phyloP scores from a whole-genome alignment of 2,113 vertebrate genomes.

The Diglossa brunneiventris region DNA sequence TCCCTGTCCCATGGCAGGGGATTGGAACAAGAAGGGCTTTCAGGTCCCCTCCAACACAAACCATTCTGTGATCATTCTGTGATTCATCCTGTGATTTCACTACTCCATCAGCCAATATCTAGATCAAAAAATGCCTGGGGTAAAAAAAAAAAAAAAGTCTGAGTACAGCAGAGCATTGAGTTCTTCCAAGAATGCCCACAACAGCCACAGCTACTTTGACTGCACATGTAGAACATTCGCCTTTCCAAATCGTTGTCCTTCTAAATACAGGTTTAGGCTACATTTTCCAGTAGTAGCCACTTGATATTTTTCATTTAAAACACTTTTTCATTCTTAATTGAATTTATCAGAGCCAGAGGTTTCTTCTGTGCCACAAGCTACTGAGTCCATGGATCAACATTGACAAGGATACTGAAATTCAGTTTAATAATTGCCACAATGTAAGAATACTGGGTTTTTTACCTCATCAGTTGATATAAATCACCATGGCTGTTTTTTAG shows the following conservation, averaged over 20 bases:
- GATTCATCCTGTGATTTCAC: background rate
- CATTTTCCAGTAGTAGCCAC: background rate
- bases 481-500: background rate
- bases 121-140: background rate
- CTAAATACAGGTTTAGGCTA: background rate
- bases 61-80: background rate
- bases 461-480: background rate
- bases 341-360: background rate
- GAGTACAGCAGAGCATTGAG: background rate
- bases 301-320: background rate
- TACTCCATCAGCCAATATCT: background rate
- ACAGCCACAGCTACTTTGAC: fast-evolving
- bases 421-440: background rate
- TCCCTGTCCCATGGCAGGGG: background rate
- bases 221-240: background rate
- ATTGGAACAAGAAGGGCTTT: background rate
- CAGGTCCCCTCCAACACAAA: background rate
- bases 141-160: background rate
- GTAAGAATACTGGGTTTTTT: background rate
- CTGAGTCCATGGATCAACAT: background rate
- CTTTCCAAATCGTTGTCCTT: background rate
- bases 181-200: background rate
- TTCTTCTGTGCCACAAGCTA: background rate
- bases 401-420: background rate
- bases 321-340: background rate